Evolutionary conservation across 1,140 invertebrate species (phyloP), one percentile per base, ranked within the genome.

Genomic region (Orussus abietinus): DNA sequence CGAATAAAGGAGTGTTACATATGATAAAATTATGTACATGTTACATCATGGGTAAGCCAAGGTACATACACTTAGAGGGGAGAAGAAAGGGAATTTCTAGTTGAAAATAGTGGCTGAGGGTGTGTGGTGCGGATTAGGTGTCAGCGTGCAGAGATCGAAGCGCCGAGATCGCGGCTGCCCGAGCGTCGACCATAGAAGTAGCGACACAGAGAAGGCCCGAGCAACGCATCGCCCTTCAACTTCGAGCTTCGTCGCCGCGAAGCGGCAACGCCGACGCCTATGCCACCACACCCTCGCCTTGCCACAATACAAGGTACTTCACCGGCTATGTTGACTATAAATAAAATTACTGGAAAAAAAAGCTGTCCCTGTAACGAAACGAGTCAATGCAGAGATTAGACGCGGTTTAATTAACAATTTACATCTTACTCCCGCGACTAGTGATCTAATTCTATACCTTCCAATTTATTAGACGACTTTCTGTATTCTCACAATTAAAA

Each of bases 81-180:
- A 25, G 9, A 22, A 39, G 29, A 30, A 17, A 34, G 26, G 6
- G 28, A 31, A 11, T 34, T 34, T 11, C 28, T 34, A 35, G 13
- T 34, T 40, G 20, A 36, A 35, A 22, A 39, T 43, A 47, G 51
- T 63, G 54, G 60, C 58, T 62, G 61, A 64, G 59, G 57, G 62
- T 59, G 62, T 64, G 55, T 65, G 59, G 59, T 64, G 45, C 55
- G 54, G 49, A 65, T 57, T 52, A 68, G 65, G 65, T 68, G 56
- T 61, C 57, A 53, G 59, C 59, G 55, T 56, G 55, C 53, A 57
- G 59, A 60, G 53, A 62, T 62, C 51, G 55, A 48, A 49, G 45
- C 47, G 38, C 43, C 51, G 54, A 62, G 47, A 50, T 49, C 48
- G 38, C 51, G 40, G 43, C 49, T 41, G 30, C 49, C 28, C 45